phyloP scores from a whole-genome alignment of 2,113 vertebrate species.

The Mirounga angustirostris region DNA sequence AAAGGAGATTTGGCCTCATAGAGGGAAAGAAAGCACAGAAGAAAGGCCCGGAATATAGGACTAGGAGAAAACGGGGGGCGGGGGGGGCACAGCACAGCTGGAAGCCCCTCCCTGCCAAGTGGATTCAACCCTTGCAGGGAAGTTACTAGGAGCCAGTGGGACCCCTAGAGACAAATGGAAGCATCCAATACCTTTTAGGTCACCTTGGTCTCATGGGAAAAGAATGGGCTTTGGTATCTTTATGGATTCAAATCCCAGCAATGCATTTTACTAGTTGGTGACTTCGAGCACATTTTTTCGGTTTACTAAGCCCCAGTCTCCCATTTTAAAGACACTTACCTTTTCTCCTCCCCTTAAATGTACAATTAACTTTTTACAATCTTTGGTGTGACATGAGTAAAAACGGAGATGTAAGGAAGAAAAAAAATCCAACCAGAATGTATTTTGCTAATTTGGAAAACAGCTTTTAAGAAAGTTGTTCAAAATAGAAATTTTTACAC shows the following conservation, averaged over 20 bases:
- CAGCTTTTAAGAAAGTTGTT: background rate
- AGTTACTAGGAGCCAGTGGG: background rate
- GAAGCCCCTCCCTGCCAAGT: background rate
- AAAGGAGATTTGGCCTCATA: background rate
- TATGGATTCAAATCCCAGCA: background rate
- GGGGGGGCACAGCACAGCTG: accelerated
- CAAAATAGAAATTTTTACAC: background rate
- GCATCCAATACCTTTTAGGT: background rate
- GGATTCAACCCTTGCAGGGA: background rate
- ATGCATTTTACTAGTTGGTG: background rate
- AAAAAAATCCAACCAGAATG: background rate
- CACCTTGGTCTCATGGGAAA: background rate
- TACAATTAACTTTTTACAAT: background rate
- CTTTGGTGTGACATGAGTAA: background rate
- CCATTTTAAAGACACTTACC: background rate
- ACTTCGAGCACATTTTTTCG: background rate
- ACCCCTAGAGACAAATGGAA: background rate
- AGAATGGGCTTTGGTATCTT: background rate
- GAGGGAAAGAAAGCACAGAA: background rate
- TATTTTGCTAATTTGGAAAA: slow-evolving; percentile 48
- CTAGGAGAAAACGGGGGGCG: background rate
- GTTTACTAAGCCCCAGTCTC: background rate
- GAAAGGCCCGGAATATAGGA: background rate
- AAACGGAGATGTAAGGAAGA: background rate
- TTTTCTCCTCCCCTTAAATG: background rate